Conservation (phyloP, 2,888 invertebrate species). For the Eristalis pertinax region DNA sequence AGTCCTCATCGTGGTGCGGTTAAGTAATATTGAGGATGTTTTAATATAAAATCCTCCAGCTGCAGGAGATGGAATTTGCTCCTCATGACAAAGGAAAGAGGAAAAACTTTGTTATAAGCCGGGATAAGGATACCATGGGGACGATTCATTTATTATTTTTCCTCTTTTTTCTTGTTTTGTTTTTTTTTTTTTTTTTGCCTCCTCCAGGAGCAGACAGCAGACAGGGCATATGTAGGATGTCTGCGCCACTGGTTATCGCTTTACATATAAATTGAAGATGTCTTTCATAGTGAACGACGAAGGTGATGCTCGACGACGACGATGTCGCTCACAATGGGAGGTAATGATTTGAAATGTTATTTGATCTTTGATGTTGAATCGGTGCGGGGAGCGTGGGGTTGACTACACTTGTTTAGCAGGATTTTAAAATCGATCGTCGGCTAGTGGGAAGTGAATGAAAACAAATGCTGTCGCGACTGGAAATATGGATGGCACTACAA, state of each 20-base stretch:
- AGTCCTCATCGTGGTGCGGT: slow-evolving; percentile 13
- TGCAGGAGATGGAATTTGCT: background rate
- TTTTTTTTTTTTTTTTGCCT: too few relatives aligned
- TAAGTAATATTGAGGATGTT: slow-evolving; percentile 32
- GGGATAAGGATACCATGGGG: background rate
- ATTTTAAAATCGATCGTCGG: too few relatives aligned
- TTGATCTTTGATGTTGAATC: background rate
- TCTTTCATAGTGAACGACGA: background rate
- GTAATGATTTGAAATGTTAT: background rate
- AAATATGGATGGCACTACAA: too few relatives aligned
- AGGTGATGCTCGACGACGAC: background rate
- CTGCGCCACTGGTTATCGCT: background rate
- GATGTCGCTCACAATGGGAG: background rate
- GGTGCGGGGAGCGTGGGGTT: too few relatives aligned
- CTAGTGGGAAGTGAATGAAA: too few relatives aligned
- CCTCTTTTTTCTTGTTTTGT: background rate
- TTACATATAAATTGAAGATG: background rate
- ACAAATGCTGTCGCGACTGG: too few relatives aligned
- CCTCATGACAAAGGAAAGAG: background rate
- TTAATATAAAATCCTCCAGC: slow-evolving; percentile 11
- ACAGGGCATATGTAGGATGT: background rate
- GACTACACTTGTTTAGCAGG: too few relatives aligned
- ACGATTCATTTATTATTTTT: background rate
- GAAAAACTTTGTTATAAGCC: background rate
- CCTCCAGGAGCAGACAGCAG: background rate